Evolutionary conservation across 1,140 invertebrate species (phyloP), one percentile per base, ranked within the genome.

Genomic region (Pteromalus puparum): DNA sequence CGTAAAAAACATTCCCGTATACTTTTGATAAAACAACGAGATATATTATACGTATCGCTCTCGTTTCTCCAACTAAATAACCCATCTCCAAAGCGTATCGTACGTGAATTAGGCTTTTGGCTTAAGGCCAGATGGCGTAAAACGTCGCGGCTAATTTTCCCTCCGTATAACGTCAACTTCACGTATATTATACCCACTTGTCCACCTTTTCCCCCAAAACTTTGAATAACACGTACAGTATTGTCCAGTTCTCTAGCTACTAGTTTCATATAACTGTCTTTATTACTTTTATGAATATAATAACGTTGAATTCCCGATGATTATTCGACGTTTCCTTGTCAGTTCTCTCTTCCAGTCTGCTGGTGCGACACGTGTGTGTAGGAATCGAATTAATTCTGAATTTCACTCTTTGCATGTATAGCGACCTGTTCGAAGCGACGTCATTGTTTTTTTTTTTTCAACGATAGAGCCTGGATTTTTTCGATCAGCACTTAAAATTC

Each of bases 401-500:
- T 70, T 70, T 26, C 21, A 13, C 2, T 68, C n/a, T 30, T 30
- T 30, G 18, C 24, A 12, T 10, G 24, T 68, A 13, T 68, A 26
- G 24, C 5, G 10, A 2, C 0, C n/a, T 15, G n/a, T n/a, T 68
- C 13, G 26, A 68, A 68, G 68, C 68, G 68, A 12, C 68, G 26
- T 28, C 26, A 24, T n/a, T 15, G 26, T 13, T n/a, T 26, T 70
- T 70, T 28, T 24, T 34, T 34, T 34, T 34, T 34, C 0, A 34
- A 34, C 61, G 15, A 2, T 5, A 21, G 7, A 28, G 15, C 67
- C 24, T n/a, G 26, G 15, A 70, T 38, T 74, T 74, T 34, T 74
- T 15, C 74, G 21, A 48, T 76, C 74, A 48, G 28, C 42, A 76
- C 42, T 76, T 76, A 26, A 48, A 76, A 76, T 76, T 28, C 42